Conservation (phyloP, 2,797 vertebrate species). For the Myotis pilosus region DNA sequence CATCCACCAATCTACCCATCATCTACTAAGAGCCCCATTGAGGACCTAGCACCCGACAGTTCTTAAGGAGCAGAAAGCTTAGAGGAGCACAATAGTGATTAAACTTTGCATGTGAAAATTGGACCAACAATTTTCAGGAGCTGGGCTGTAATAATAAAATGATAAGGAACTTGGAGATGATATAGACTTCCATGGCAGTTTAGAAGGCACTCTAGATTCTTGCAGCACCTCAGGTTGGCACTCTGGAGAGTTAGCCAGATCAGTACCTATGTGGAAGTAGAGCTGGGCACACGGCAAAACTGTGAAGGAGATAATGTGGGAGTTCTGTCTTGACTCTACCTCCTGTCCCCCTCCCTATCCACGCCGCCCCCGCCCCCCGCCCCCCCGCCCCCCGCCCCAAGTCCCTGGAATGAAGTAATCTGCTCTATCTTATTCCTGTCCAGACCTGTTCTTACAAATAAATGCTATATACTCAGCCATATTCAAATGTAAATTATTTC, state of each 20-base stretch:
- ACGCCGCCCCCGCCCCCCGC: too few relatives aligned
- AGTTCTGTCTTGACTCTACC: neutral
- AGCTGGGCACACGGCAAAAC: too few relatives aligned
- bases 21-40: neutral
- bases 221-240: neutral
- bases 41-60: neutral
- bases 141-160: neutral
- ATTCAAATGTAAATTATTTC: neutral
- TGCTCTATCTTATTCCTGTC: neutral
- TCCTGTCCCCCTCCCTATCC: neutral
- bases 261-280: fast-evolving
- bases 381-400: too few relatives aligned
- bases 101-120: neutral
- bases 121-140: neutral
- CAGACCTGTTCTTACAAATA: neutral
- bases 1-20: neutral
- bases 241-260: neutral
- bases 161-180: neutral
- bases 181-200: neutral
- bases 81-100: neutral
- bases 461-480: neutral
- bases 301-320: neutral
- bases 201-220: neutral
- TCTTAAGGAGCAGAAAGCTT: neutral
- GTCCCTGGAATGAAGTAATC: neutral